Evolutionary conservation across 2,888 invertebrate species (phyloP).

Genomic region (Latheticus oryzae): DNA sequence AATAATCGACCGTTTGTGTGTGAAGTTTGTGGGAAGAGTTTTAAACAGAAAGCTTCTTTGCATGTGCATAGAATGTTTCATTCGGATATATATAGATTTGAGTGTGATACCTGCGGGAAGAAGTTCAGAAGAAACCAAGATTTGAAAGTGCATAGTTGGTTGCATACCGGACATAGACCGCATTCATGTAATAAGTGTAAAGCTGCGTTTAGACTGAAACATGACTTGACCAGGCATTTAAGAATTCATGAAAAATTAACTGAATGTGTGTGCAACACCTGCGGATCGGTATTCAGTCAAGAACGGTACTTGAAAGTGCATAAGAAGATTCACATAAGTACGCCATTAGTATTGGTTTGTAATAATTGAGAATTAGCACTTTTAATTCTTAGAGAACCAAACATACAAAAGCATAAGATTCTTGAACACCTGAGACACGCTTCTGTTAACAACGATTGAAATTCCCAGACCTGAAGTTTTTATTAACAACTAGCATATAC

Average conservation of each 20-base stretch:
- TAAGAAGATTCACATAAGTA: slow-evolving; percentile 35
- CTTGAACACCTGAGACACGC: no score
- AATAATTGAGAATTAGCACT: no score
- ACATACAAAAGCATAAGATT: no score
- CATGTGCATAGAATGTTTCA: slow-evolving; percentile 54
- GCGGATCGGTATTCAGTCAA: slow-evolving; percentile 65
- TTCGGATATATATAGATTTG: slow-evolving; percentile 55
- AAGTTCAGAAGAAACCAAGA: slow-evolving; percentile 69
- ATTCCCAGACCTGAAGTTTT: slow-evolving; percentile 65
- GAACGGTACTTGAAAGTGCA: slow-evolving; percentile 64
- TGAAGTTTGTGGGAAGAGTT: slow-evolving; percentile 69
- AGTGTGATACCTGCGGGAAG: slow-evolving; percentile 69
- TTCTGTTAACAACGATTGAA: no score
- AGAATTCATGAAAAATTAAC: slow-evolving; percentile 60
- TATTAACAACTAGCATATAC: slow-evolving; percentile 67
- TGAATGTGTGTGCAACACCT: slow-evolving; percentile 62
- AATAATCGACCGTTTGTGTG: slow-evolving; percentile 67
- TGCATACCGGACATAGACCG: slow-evolving; percentile 70
- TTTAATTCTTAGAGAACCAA: no score
- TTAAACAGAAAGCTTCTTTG: slow-evolving; percentile 67
- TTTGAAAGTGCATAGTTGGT: slow-evolving; percentile 68
- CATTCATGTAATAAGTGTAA: slow-evolving; percentile 68
- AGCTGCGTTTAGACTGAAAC: slow-evolving; percentile 66
- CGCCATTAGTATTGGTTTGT: neutral
- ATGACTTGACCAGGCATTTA: slow-evolving; percentile 63